Conservation (phyloP, 2,797 vertebrate species). For the Hozukius guyotensis region DNA sequence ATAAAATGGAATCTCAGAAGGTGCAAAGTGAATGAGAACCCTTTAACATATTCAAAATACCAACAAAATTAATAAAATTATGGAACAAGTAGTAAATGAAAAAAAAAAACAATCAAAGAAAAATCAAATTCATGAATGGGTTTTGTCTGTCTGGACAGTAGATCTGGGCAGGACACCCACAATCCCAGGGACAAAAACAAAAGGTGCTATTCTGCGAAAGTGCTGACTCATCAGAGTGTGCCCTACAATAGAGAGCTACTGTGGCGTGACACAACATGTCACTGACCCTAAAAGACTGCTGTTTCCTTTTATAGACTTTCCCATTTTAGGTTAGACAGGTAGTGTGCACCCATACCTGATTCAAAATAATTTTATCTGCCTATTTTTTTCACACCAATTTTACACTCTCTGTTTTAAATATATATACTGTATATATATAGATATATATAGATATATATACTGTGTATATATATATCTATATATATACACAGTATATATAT, state of each 20-base stretch:
- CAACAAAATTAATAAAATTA: fast-evolving
- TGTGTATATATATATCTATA: too few species aligned
- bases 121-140: conserved; percentile 43
- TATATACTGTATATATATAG: too few species aligned
- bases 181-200: conserved; percentile 70
- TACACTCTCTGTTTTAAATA: neutral
- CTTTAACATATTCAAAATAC: neutral
- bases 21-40: neutral
- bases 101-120: neutral
- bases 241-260: conserved; percentile 65
- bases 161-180: conserved; percentile 52
- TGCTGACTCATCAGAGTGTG: conserved; percentile 63
- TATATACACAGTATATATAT: too few species aligned
- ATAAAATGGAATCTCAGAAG: neutral
- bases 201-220: conserved; percentile 72
- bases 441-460: too few species aligned
- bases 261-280: conserved; percentile 70
- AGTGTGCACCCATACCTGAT: neutral
- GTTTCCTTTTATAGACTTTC: conserved; percentile 64
- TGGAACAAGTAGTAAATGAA: neutral
- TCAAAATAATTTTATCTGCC: neutral
- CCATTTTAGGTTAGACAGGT: conserved; percentile 34
- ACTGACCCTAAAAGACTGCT: conserved; percentile 66
- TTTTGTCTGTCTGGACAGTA: conserved; percentile 46
- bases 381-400: neutral